These are phyloP conservation scores for Gallinago solitaria DNA, from an alignment of 2,797 vertebrate genomes.

Conservation along the genomic window DNA sequence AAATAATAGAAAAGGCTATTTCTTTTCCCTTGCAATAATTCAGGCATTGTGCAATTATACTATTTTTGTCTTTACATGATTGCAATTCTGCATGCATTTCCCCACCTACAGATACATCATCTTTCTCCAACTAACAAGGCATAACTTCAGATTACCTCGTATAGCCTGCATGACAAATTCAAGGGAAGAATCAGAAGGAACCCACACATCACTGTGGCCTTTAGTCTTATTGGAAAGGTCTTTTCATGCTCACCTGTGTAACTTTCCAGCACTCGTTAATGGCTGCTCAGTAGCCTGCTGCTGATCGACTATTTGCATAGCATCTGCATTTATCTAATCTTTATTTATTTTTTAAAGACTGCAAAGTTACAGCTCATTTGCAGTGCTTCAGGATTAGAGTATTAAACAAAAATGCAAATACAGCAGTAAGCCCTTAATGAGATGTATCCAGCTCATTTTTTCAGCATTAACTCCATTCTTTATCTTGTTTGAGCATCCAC, in stretches of 20 bases:
- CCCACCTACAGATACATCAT: constrained; percentile 37
- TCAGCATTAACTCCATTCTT: constrained; percentile 67
- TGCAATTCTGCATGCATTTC: constrained; percentile 27
- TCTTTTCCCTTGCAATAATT: constrained; percentile 51
- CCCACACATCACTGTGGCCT: constrained; percentile 15
- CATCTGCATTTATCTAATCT: constrained; percentile 68
- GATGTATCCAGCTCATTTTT: constrained; percentile 71
- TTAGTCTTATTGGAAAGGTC: constrained; percentile 31
- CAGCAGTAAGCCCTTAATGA: constrained; percentile 71
- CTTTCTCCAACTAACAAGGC: constrained; percentile 56
- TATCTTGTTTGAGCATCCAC: constrained; percentile 39
- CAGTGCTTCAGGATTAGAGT: constrained; percentile 66
- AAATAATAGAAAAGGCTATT: constrained; percentile 60
- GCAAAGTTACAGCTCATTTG: constrained; percentile 75
- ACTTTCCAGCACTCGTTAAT: constrained; percentile 47
- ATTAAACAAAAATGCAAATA: constrained; percentile 76
- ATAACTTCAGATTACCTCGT: constrained; percentile 35
- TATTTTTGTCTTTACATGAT: constrained; percentile 28
- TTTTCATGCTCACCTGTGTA: constrained; percentile 41
- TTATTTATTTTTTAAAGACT: constrained; percentile 70
- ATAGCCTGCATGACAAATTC: constrained; percentile 52
- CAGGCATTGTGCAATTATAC: constrained; percentile 7
- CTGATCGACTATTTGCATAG: constrained; percentile 59
- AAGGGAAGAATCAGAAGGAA: constrained; percentile 51
- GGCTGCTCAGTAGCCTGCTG: constrained; percentile 53